A percentile compares a stretch with the other conserved stretches of the same genome.
Evolutionary conservation across 2,113 vertebrate genomes (phyloP).

Genomic region (Onychorhynchus coronatus): DNA sequence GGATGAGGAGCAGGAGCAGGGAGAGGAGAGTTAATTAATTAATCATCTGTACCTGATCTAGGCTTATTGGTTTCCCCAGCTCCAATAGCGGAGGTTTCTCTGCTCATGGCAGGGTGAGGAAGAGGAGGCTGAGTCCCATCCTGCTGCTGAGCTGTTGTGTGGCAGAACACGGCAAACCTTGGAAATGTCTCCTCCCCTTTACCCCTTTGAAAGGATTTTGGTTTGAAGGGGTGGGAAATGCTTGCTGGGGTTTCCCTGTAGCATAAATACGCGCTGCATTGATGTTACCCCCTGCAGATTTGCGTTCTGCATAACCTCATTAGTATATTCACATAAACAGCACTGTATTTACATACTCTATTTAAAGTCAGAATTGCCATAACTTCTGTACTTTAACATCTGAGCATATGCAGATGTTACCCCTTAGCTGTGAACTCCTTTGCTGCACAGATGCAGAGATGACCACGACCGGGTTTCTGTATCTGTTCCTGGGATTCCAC

Average conservation of each 20-base stretch:
- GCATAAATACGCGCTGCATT: fast-evolving
- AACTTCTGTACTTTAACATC: not conserved
- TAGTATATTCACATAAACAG: not conserved
- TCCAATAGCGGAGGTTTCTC: fast-evolving
- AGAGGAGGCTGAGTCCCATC: not conserved
- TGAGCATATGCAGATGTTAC: fast-evolving
- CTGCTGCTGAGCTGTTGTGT: not conserved
- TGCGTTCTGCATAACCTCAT: not conserved
- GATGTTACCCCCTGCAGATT: not conserved
- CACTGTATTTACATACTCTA: fast-evolving
- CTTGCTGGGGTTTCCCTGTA: not conserved
- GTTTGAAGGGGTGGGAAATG: not conserved
- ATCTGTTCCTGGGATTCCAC: not conserved
- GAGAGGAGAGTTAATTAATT: not conserved
- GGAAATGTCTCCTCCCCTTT: not conserved
- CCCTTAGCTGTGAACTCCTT: not conserved
- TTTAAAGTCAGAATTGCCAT: not conserved
- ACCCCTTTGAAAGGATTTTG: not conserved
- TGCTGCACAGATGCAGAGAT: not conserved
- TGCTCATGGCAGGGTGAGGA: not conserved
- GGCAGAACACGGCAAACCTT: not conserved
- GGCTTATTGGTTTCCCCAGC: not conserved
- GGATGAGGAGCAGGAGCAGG: not conserved
- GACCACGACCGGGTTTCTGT: not conserved
- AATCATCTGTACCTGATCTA: not conserved